Percentiles rank a stretch among this genome's conserved stretches.
These are phyloP conservation scores for Aspidiotus rigidus DNA, from an alignment of 2,888 invertebrate species.

Conservation along the genomic window DNA sequence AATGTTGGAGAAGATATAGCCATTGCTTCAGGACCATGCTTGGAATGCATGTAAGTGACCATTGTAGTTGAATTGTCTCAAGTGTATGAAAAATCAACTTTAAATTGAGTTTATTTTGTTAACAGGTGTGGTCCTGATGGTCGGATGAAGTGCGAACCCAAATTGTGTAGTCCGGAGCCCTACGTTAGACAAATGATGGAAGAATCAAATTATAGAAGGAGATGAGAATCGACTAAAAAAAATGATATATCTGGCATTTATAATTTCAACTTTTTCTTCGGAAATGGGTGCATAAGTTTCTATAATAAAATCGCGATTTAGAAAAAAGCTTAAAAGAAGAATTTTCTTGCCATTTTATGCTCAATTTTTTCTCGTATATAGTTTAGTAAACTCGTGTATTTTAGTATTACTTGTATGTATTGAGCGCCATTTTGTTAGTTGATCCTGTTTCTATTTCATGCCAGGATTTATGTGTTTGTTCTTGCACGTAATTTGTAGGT, in stretches of 20 bases:
- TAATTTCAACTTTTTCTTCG: conserved; percentile 3
- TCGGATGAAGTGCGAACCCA: conserved; percentile 90
- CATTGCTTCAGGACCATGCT: conserved; percentile 82
- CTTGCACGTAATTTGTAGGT: too few relatives aligned
- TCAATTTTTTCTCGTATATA: conserved; percentile 1
- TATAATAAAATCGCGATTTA: not conserved
- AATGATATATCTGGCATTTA: conserved; percentile 7
- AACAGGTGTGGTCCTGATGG: conserved; percentile 82
- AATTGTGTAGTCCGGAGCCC: conserved; percentile 79
- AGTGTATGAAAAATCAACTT: conserved; percentile 1
- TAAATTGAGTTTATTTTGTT: conserved; percentile 38
- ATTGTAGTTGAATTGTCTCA: not conserved
- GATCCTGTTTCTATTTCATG: too few relatives aligned
- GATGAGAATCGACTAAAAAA: conserved; percentile 28
- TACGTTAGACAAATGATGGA: conserved; percentile 85
- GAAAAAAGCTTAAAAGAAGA: too few relatives aligned
- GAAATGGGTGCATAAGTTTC: not conserved
- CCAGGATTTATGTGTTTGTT: too few relatives aligned
- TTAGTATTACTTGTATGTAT: too few relatives aligned
- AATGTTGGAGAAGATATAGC: conserved; percentile 75
- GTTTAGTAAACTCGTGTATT: not conserved
- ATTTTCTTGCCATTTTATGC: not conserved
- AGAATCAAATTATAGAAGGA: conserved; percentile 48
- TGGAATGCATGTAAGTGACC: conserved; percentile 81
- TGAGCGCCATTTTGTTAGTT: too few relatives aligned